Evolutionary conservation across 2,888 invertebrate genomes (phyloP), one percentile per base, ranked within the genome.

Genomic region (Drosophila fulvimacula): DNA sequence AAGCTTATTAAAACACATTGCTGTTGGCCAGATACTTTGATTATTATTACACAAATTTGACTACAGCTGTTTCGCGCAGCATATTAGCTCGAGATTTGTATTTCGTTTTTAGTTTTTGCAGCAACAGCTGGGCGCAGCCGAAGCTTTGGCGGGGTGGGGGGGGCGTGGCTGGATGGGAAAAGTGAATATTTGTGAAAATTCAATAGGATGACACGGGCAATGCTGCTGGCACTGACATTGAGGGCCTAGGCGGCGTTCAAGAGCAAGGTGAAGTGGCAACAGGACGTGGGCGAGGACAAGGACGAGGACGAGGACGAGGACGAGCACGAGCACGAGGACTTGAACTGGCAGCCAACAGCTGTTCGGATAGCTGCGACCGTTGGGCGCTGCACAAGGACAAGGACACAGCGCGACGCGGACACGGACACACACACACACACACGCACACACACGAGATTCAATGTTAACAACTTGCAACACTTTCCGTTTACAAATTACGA

Each of bases 321-420:
- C 48, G 58, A 51, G 55, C 56, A 57, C 52, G 61, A 56, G 65
- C 64, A 60, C 63, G 55, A 66, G 57, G 51, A 60, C 48, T 17
- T 24, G 58, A 56, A 64, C 68, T 65, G 67, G 79, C 63, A 63
- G 30, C 66, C 74, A 84, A 84, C 84, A 87, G 84, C 84, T 83
- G 83, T 83, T 83, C 74, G 79, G 79, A 76, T 66, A 53, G 61
- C 62, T 71, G 57, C 67, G 62, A 62, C 53, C 62, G 63, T 34
- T 71, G 66, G 53, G 61, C 67, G 82, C 85, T 87, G 85, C 87
- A 85, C 86, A 86, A 88, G 86, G 86, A 85, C 81, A 85, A 81
- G 82, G 84, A 82, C 82, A 77, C 61, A 49, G 51, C 56, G 30
- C 57, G 62, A 41, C 39, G 24, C 71, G 56, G 51, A 48, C 44